Evolutionary conservation across 2,113 vertebrate genomes (phyloP).

Genomic region (Ia io): DNA sequence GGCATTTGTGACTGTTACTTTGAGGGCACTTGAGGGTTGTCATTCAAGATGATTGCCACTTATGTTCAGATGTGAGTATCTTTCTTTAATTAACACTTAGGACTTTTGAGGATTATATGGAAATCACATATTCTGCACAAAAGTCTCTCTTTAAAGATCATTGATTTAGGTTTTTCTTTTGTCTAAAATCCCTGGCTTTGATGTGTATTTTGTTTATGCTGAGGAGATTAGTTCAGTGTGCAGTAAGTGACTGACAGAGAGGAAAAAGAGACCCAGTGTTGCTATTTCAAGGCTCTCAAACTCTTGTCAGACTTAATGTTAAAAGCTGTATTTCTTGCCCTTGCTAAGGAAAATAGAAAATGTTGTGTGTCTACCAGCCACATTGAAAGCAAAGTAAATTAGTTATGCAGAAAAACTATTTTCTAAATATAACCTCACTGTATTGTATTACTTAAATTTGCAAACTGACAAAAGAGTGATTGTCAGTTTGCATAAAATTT

Average conservation of each 20-base stretch:
- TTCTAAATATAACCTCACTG: slow-evolving; percentile 41
- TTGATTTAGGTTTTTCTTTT: slow-evolving; percentile 57
- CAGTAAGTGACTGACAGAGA: slow-evolving; percentile 45
- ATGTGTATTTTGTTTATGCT: slow-evolving; percentile 58
- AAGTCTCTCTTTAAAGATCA: slow-evolving; percentile 36
- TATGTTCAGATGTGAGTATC: slow-evolving; percentile 54
- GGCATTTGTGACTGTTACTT: slow-evolving; percentile 9
- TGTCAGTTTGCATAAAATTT: slow-evolving; percentile 33
- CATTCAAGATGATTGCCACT: slow-evolving; percentile 29
- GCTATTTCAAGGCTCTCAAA: slow-evolving; percentile 63
- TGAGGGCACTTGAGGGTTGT: neutral
- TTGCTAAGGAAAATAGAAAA: slow-evolving; percentile 39
- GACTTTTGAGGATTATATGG: slow-evolving; percentile 45
- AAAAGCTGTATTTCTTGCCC: slow-evolving; percentile 61
- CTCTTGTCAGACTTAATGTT: slow-evolving; percentile 69
- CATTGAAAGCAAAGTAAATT: slow-evolving; percentile 47
- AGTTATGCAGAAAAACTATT: slow-evolving; percentile 38
- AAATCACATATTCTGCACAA: slow-evolving; percentile 61
- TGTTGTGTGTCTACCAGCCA: neutral
- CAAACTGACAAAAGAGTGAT: slow-evolving; percentile 16
- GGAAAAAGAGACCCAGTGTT: slow-evolving; percentile 40
- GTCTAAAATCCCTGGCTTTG: neutral
- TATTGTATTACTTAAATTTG: slow-evolving; percentile 24
- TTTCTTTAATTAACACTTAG: slow-evolving; percentile 68
- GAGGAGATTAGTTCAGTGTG: slow-evolving; percentile 65